Evolutionary conservation across 2,797 vertebrate genomes (phyloP).

Genomic region (Hyperoplus lanceolatus): DNA sequence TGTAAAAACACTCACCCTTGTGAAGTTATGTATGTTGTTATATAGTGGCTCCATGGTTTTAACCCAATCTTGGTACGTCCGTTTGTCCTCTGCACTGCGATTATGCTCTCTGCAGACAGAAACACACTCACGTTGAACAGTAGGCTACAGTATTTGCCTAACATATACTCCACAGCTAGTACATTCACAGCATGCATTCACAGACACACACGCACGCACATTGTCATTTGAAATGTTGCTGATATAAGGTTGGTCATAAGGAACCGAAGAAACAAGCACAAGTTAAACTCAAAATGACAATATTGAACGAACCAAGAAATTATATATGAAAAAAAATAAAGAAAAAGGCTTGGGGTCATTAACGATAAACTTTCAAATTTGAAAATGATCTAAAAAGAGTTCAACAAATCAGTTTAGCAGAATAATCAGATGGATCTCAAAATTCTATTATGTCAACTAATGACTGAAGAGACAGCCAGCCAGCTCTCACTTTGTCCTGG

Average conservation of each 20-base stretch:
- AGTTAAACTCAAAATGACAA: not conserved
- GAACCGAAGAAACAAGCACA: not conserved
- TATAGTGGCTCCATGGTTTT: slow-evolving; percentile 79
- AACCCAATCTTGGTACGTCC: slow-evolving; percentile 75
- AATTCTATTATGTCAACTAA: not conserved
- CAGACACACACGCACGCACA: not conserved
- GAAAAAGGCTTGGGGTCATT: too few relatives aligned
- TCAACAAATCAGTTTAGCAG: not conserved
- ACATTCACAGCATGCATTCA: slow-evolving; percentile 11
- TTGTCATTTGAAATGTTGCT: not conserved
- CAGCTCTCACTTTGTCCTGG: not conserved
- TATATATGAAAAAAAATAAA: not conserved
- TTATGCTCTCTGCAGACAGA: slow-evolving; percentile 72
- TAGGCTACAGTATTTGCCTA: not conserved
- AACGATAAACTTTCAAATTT: too few relatives aligned
- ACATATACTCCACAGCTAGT: not conserved
- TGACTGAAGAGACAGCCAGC: not conserved
- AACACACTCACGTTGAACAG: slow-evolving; percentile 11
- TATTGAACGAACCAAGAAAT: not conserved
- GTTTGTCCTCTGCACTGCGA: slow-evolving; percentile 65
- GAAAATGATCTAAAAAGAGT: too few relatives aligned
- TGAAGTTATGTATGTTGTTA: slow-evolving; percentile 65
- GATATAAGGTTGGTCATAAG: not conserved
- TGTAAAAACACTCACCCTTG: slow-evolving; percentile 64
- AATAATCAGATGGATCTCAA: not conserved